These are phyloP conservation scores for Clupea harengus DNA, from an alignment of 2,113 vertebrate species.

Conservation along the genomic window DNA sequence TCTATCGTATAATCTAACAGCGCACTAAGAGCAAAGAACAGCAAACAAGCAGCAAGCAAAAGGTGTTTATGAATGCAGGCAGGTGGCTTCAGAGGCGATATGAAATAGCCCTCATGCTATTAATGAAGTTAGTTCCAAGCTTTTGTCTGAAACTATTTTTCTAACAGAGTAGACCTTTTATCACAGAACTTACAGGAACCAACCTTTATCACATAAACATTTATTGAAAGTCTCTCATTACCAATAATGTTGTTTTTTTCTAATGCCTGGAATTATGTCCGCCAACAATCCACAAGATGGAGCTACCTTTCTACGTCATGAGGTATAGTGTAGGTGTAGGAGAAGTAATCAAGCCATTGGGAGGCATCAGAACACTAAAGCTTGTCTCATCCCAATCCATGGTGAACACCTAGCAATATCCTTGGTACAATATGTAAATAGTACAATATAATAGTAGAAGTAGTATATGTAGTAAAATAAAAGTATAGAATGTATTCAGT, in stretches of 20 bases:
- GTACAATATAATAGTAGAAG: no score
- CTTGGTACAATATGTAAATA: background rate
- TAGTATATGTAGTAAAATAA: no score
- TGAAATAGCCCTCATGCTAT: no score
- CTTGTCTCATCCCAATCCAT: background rate
- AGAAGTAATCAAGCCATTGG: background rate
- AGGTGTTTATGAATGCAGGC: background rate
- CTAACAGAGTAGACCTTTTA: background rate
- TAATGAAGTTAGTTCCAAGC: background rate
- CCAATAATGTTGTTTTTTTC: background rate
- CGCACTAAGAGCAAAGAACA: background rate
- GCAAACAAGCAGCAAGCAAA: background rate
- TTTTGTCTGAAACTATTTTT: background rate
- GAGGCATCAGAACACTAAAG: background rate
- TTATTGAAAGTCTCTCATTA: background rate
- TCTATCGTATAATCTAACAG: constrained; percentile 16
- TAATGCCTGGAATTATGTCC: background rate
- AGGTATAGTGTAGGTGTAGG: background rate
- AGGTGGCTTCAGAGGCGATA: no score
- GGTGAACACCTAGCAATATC: background rate
- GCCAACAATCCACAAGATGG: constrained; percentile 10
- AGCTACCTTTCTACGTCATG: background rate
- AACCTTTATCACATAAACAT: background rate
- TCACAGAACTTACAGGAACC: background rate
- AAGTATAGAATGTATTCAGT: no score